These are phyloP conservation scores for Acanthopagrus latus DNA, from an alignment of 2,797 vertebrate genomes.

Conservation along the genomic window DNA sequence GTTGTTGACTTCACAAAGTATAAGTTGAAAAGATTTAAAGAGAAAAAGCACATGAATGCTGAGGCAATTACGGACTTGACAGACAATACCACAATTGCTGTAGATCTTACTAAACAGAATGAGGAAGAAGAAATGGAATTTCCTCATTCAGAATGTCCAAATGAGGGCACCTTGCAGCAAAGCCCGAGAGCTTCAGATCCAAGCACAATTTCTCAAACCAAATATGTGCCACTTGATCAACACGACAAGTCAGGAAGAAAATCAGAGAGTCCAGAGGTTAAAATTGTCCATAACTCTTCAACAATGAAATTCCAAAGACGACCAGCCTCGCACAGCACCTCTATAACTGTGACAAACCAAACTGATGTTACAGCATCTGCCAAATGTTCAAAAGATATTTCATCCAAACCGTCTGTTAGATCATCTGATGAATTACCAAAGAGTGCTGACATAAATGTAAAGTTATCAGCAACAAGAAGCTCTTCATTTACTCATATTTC, in stretches of 20 bases:
- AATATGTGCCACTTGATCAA: constrained; percentile 33
- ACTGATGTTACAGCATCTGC: constrained; percentile 55
- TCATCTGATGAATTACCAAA: constrained; percentile 58
- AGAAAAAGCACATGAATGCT: constrained; percentile 56
- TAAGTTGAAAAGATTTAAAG: constrained; percentile 76
- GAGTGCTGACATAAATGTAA: constrained; percentile 44
- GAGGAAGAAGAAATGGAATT: constrained; percentile 70
- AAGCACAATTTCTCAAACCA: constrained; percentile 45
- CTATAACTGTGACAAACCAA: constrained; percentile 33
- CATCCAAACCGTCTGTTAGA: constrained; percentile 59
- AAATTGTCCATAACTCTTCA: constrained; percentile 29
- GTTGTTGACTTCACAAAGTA: constrained; percentile 83
- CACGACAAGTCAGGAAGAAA: constrained; percentile 46
- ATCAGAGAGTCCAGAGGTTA: constrained; percentile 39
- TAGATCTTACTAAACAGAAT: constrained; percentile 80
- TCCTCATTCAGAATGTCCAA: constrained; percentile 35
- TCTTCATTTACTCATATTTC: constrained; percentile 26
- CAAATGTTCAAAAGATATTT: constrained; percentile 73
- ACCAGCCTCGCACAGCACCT: constrained; percentile 6
- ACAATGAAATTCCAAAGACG: constrained; percentile 40
- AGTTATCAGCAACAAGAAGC: constrained; percentile 49
- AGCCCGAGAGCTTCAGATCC: constrained; percentile 26
- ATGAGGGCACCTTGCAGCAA: constrained; percentile 16
- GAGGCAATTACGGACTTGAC: constrained; percentile 14
- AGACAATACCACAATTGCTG: constrained; percentile 37